Conservation (phyloP, 2,113 vertebrate species). For the Alethe diademata region DNA sequence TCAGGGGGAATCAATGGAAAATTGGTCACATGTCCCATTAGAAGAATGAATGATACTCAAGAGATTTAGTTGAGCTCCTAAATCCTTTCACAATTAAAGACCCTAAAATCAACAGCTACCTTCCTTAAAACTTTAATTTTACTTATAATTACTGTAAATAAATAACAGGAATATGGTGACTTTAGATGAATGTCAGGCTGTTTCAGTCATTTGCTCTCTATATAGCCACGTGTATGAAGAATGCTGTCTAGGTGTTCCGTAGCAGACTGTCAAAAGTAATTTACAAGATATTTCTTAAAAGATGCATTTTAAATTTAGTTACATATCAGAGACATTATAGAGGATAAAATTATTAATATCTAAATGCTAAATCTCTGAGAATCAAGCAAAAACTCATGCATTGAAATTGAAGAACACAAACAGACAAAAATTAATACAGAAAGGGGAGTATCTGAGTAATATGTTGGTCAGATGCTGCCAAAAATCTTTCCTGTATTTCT, state of each 20-base stretch:
- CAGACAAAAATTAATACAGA: background rate
- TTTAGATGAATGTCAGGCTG: background rate
- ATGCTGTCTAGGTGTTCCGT: background rate
- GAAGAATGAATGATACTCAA: background rate
- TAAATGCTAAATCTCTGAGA: background rate
- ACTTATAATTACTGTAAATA: background rate
- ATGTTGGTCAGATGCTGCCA: background rate
- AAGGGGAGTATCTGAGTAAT: background rate
- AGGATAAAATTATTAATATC: background rate
- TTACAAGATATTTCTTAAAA: background rate
- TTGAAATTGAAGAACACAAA: background rate
- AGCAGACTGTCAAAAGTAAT: background rate
- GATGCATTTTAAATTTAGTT: background rate
- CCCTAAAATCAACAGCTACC: background rate
- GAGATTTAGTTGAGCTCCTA: background rate
- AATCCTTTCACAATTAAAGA: background rate
- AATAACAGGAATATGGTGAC: background rate
- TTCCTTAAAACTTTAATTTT: background rate
- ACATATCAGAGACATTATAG: background rate
- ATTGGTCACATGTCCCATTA: background rate
- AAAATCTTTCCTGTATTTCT: background rate
- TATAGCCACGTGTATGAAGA: background rate
- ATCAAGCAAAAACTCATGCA: background rate
- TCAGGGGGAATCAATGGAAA: background rate
- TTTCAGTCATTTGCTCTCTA: background rate